Base-by-base conservation (phyloP, 2,888 invertebrate species). In the Anaspis maculata region DNA sequence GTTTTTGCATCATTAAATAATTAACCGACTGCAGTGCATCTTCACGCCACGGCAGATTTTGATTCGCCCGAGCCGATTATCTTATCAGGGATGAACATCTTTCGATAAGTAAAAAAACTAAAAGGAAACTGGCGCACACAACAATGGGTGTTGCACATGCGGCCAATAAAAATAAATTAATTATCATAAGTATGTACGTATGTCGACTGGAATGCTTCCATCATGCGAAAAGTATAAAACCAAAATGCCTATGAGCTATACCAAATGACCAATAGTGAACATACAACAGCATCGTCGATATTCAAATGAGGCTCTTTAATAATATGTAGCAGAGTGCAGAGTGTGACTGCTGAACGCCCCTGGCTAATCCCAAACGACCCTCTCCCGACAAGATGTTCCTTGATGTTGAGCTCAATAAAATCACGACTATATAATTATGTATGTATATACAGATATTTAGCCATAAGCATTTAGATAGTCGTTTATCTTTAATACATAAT, bases 401-500 rank as follows among this genome's bases (percentile, higher is more conserved):
- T 35, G 34, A 42, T 42, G 47, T 50, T 51, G 49, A 50, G 51
- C 49, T 54, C 56, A 55, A 59, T 61, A 62, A 63, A 64, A 62
- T 59, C 58, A 54, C 54, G 52, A 61, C 60, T 54, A 60, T 66
- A 64, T 66, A 66, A 66, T 65, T 66, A 65, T 61, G 62, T 62
- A 64, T 64, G 64, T 63, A 64, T 64, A 64, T 64, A 61, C 57
- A 64, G 58, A 61, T 61, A 62, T 64, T 64, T 65, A 64, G 64
- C 64, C 66, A 65, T 62, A 62, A 64, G 65, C 64, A 62, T 57
- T 65, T 50, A 46, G 62, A 63, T 59, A 58, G 61, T 56, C 64
- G 64, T 65, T 66, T 64, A 66, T 66, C 64, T 66, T 58, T 62
- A 64, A 64, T 64, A 63, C 62, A 63, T 66, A 66, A 66, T 66